Evolutionary conservation across 1,140 invertebrate genomes (phyloP).

Genomic region (Drosophila jambulina): DNA sequence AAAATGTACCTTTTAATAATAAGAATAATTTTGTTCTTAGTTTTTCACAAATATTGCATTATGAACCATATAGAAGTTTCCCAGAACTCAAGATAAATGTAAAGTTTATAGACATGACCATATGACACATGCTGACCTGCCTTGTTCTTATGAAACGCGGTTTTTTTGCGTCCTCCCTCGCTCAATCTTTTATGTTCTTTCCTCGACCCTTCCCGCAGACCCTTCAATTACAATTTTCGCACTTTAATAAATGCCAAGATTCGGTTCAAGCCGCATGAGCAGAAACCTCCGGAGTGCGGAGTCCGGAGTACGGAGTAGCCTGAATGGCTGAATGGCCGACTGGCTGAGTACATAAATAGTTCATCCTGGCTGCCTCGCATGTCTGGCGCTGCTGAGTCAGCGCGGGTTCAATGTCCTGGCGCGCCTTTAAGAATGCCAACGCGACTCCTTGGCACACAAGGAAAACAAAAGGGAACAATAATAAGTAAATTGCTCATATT

Average conservation of each 20-base stretch:
- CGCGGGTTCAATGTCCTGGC: conserved; percentile 55
- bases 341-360: conserved; percentile 40
- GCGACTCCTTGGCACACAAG: conserved; percentile 48
- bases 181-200: conserved; percentile 29
- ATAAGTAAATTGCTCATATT: conserved; percentile 64
- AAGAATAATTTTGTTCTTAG: too few species aligned
- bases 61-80: too few species aligned
- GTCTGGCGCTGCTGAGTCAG: conserved; percentile 45
- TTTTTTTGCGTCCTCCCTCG: background rate
- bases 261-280: conserved; percentile 31
- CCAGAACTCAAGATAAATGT: too few species aligned
- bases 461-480: conserved; percentile 42
- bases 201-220: background rate
- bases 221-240: conserved; percentile 51
- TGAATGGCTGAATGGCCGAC: conserved; percentile 30
- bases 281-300: background rate
- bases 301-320: background rate
- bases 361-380: conserved; percentile 47
- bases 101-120: background rate
- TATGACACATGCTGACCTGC: background rate
- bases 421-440: conserved; percentile 48
- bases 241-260: conserved; percentile 60
- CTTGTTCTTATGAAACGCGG: background rate
- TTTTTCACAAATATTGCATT: too few species aligned
- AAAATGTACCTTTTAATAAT: too few species aligned